Base-by-base conservation (phyloP, 2,113 vertebrate genomes). In the Brienomyrus longianalis region DNA sequence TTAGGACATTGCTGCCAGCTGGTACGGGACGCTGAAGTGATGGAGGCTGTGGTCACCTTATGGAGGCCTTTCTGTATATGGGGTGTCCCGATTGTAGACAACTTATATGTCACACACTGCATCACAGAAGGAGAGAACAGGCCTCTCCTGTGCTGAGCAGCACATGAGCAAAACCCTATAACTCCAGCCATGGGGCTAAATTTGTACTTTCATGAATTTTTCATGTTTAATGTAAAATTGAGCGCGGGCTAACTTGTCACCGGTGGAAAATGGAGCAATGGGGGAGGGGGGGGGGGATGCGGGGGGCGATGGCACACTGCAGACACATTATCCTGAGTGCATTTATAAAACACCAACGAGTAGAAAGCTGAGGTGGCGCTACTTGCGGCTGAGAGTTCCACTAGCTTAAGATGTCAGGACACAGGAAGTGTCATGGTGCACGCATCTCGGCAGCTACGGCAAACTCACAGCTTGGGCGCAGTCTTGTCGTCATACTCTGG, bases 161-260 rank as follows among this genome's bases (percentile, higher is more conserved):
- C 48, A 89, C 88, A 90, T 88, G 80, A 89, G 86, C 80, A 92
- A 89, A 90, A 91, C 86, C 70, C 2, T 88, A 91, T 90, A 91
- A 89, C 51, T 90, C 83, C 88, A 88, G 70, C 80, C 50, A 87
- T 45, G 35, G 90, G 21, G 52, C 87, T 93, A 91, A 92, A 90
- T 92, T 91, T 91, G 89, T 91, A 88, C 90, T 88, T 13, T 84
- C 51, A 90, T 93, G 27, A 90, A 92, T 92, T 90, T 92, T 92
- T 92, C 4, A 92, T 92, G 89, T 87, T 90, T 92, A 90, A 92
- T 90, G 89, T 91, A 92, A 93, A 92, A 92, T 91, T 88, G 91
- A 92, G 91, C 47, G 88, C 62, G 90, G 91, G 91, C 89, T 21
- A 90, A 84, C 88, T 88, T 89, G 91, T 87, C 89, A 86, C 90